phyloP scores from a whole-genome alignment of 2,888 invertebrate genomes.

The Hartigia nigra region DNA sequence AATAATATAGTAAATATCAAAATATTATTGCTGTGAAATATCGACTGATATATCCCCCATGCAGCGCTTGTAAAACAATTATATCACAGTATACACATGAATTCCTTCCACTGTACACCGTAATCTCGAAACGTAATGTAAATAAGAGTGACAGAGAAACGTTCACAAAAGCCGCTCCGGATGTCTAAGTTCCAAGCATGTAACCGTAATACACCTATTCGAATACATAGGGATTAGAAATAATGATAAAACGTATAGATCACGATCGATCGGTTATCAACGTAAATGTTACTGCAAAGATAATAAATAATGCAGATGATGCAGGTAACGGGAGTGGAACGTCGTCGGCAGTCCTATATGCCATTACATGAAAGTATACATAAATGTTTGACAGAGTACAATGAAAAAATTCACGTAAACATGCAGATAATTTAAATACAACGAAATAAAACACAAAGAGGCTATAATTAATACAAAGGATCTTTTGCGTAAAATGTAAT shows the following conservation, averaged over 20 bases:
- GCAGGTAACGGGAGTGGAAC: not conserved
- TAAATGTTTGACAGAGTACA: not conserved
- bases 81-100: conserved; percentile 9
- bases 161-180: no score
- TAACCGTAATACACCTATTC: no score
- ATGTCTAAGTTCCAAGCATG: no score
- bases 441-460: not conserved
- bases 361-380: not conserved
- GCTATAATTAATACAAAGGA: not conserved
- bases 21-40: no score
- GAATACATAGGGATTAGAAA: no score
- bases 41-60: not conserved
- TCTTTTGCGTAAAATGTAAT: not conserved
- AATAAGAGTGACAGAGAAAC: not conserved
- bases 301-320: not conserved
- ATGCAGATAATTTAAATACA: not conserved
- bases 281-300: no score
- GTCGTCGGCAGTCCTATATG: not conserved
- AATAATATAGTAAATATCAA: no score
- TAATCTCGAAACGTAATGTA: conserved; percentile 7
- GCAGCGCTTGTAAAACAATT: not conserved
- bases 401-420: not conserved
- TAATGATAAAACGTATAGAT: no score
- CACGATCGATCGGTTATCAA: no score
- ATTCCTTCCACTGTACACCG: conserved; percentile 10